Evolutionary conservation across 2,113 vertebrate genomes (phyloP).

Genomic region (Nasalis larvatus): DNA sequence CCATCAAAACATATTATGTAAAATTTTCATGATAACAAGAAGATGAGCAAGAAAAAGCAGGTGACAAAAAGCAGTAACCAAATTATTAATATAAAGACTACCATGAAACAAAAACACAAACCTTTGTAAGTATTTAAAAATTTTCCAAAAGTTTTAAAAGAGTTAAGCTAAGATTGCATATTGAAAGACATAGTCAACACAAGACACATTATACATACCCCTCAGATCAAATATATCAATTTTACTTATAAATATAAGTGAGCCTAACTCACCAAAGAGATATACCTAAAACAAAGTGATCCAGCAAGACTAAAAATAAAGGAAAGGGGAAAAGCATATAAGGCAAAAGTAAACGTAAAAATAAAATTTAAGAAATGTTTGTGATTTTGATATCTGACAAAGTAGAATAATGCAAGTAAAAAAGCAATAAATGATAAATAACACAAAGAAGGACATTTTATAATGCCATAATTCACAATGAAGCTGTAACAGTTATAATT

Average conservation of each 20-base stretch:
- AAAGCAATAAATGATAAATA: not conserved
- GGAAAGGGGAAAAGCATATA: not conserved
- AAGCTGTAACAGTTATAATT: not conserved
- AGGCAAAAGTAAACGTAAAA: not conserved
- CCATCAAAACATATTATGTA: not conserved
- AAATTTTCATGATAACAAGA: not conserved
- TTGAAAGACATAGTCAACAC: not conserved
- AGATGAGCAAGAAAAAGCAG: not conserved
- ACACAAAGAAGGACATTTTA: not conserved
- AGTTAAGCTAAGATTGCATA: not conserved
- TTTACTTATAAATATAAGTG: not conserved
- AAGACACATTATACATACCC: not conserved
- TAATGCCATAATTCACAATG: not conserved
- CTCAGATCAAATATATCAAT: not conserved
- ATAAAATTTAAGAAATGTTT: not conserved
- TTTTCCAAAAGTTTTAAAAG: not conserved
- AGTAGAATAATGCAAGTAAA: not conserved
- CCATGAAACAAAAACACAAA: not conserved
- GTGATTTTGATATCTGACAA: not conserved
- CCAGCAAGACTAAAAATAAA: not conserved
- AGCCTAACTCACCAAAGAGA: not conserved
- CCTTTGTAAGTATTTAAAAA: not conserved
- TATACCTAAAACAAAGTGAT: not conserved
- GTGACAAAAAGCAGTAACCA: not conserved
- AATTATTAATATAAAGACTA: not conserved